These are phyloP conservation scores for Lagodon rhomboides DNA, from an alignment of 2,797 vertebrate genomes.

Conservation along the genomic window DNA sequence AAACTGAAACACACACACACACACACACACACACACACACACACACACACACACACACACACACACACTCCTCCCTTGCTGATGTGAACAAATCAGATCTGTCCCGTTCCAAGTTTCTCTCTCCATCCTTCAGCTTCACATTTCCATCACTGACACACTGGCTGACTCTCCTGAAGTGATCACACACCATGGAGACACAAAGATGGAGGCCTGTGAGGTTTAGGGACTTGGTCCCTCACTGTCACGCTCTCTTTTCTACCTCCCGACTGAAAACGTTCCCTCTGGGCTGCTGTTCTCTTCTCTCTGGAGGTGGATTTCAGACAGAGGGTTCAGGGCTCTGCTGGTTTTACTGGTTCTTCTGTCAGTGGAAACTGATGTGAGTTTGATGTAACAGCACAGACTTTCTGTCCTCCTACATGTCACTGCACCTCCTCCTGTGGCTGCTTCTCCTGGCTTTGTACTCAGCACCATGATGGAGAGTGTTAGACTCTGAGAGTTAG, in stretches of 20 bases:
- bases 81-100: too few relatives aligned
- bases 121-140: background rate
- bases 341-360: too few relatives aligned
- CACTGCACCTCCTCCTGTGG: background rate
- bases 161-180: slow-evolving; percentile 39
- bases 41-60: too few relatives aligned
- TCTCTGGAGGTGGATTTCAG: background rate
- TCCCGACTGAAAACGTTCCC: background rate
- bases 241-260: background rate
- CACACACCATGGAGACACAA: slow-evolving; percentile 31
- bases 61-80: too few relatives aligned
- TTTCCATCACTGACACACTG: slow-evolving; percentile 38
- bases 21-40: too few relatives aligned
- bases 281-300: background rate
- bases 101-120: too few relatives aligned
- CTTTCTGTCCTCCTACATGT: background rate
- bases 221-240: background rate
- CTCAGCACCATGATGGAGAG: background rate
- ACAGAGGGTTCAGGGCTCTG: too few relatives aligned
- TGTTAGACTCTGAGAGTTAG: too few relatives aligned
- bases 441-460: background rate
- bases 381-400: background rate
- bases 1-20: too few relatives aligned
- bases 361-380: background rate
- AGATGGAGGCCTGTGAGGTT: slow-evolving; percentile 27